Percentiles rank a stretch among this genome's conserved stretches.
Evolutionary conservation across 37 sponge, comb jelly and placozoan species (phyloP).

Genomic region (Axinella damicornis): DNA sequence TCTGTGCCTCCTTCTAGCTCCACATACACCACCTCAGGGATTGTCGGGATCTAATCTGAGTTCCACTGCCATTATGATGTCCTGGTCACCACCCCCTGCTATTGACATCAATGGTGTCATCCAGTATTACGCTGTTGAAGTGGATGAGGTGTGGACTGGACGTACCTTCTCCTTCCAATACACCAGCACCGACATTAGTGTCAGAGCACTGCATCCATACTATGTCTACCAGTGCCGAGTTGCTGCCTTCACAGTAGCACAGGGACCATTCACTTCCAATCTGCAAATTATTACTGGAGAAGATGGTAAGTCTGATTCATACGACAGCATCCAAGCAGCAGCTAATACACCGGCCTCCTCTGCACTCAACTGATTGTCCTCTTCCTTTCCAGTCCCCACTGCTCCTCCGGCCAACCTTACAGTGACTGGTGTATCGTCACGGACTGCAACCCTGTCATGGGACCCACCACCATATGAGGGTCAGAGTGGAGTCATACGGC

Average conservation of each 20-base stretch:
- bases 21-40: conserved; percentile 8
- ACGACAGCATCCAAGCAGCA: too few species aligned
- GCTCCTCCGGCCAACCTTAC: not conserved
- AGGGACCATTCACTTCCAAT: conserved; percentile 10
- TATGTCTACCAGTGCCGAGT: conserved; percentile 31
- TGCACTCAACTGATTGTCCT: not conserved
- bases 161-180: not conserved
- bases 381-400: not conserved
- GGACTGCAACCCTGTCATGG: conserved; percentile 8
- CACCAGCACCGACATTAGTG: not conserved
- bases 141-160: not conserved
- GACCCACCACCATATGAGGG: not conserved
- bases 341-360: not conserved
- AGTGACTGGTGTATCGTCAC: not conserved
- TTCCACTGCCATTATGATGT: not conserved
- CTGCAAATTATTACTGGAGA: too few species aligned
- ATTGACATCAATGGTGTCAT: conserved; percentile 26
- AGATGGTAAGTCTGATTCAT: not conserved
- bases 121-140: not conserved
- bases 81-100: conserved; percentile 25
- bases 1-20: not conserved
- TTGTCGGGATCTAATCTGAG: not conserved
- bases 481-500: conserved; percentile 36
- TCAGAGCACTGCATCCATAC: conserved; percentile 42
- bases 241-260: conserved; percentile 38